A percentile compares a stretch with the other conserved stretches of the same genome.
Conservation (phyloP, 2,797 vertebrate species). For the Pipistrellus pygmaeus region DNA sequence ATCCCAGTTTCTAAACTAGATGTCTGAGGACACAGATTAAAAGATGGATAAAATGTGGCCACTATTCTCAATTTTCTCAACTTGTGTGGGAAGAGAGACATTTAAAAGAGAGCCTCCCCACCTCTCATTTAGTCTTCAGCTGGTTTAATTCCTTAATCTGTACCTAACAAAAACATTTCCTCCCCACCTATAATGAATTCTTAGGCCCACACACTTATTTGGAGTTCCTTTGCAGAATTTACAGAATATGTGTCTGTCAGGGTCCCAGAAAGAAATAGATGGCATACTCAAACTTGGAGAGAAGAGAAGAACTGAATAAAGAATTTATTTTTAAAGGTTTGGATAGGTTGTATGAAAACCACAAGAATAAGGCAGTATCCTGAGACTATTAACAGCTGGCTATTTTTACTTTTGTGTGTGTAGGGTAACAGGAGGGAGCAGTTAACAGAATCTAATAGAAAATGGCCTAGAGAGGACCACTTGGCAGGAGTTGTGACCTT, state of each 20-base stretch:
- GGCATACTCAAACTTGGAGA: neutral
- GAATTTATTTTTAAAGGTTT: neutral
- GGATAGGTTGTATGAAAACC: neutral
- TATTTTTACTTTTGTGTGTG: neutral
- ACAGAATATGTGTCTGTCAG: neutral
- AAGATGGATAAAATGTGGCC: neutral
- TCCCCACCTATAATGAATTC: neutral
- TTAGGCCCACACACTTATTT: neutral
- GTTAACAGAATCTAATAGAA: neutral
- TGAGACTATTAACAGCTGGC: neutral
- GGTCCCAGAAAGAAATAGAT: neutral
- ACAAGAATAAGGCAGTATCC: neutral
- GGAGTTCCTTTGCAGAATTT: neutral
- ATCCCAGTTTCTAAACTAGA: neutral
- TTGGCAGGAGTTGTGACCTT: neutral
- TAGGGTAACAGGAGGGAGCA: neutral
- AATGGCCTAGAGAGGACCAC: neutral
- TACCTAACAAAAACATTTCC: neutral
- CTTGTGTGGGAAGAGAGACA: neutral
- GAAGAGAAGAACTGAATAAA: neutral
- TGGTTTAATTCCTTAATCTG: neutral
- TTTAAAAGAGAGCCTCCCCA: neutral
- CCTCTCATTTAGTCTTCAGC: neutral
- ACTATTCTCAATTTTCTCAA: neutral
- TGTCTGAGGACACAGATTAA: neutral